Conservation (phyloP, 2,113 vertebrate species). For the Orientallactaga bullata region DNA sequence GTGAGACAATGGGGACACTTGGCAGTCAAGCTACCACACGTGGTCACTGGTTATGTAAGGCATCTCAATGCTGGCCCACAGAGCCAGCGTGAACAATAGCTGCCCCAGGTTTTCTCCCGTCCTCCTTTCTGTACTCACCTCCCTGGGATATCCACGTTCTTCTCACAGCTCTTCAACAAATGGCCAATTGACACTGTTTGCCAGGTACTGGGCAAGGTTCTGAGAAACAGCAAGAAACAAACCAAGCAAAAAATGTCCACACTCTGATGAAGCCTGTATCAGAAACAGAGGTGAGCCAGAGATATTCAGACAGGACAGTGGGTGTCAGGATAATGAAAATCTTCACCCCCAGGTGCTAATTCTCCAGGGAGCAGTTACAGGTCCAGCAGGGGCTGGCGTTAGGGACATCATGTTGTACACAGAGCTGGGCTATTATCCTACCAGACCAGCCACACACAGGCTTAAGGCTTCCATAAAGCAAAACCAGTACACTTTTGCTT, state of each 20-base stretch:
- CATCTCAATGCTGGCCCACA: neutral
- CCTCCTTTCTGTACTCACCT: neutral
- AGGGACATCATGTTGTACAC: rapidly evolving
- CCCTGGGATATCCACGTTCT: neutral
- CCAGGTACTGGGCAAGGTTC: neutral
- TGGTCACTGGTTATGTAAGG: neutral
- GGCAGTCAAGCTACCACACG: no score
- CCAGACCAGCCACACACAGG: neutral
- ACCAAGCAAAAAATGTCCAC: neutral
- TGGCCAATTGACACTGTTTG: neutral
- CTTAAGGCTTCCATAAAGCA: neutral
- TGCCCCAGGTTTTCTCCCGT: neutral
- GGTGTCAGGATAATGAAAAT: neutral
- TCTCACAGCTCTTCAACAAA: neutral
- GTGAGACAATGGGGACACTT: no score
- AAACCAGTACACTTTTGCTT: no score
- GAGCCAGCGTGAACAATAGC: neutral
- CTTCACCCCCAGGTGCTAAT: neutral
- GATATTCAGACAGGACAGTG: neutral
- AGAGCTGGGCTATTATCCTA: neutral
- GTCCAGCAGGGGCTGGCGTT: neutral
- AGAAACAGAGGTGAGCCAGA: neutral
- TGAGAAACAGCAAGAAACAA: neutral
- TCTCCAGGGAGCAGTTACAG: neutral
- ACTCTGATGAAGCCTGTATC: neutral